phyloP scores from a whole-genome alignment of 1,140 invertebrate species.

The Drosophila sproati region DNA sequence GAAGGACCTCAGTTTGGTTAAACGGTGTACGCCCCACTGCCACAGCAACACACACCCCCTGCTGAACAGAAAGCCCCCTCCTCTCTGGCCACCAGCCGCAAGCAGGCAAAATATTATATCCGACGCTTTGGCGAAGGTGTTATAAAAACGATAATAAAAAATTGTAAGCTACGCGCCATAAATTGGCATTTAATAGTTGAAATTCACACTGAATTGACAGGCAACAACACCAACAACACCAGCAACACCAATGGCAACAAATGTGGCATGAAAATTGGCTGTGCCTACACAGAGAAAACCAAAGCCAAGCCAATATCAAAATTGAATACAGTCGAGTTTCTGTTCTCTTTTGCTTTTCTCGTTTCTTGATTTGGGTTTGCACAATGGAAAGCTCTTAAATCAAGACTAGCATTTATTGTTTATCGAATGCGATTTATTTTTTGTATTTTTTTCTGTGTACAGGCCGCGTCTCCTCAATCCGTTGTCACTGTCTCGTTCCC shows the following conservation, averaged over 20 bases:
- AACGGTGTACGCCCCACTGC: constrained; percentile 39
- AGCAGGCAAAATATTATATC: not conserved
- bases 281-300: not conserved
- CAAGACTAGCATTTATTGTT: no score
- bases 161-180: constrained; percentile 82
- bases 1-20: constrained; percentile 47
- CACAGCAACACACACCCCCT: constrained; percentile 17
- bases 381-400: no score
- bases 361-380: no score
- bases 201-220: constrained; percentile 81
- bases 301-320: not conserved
- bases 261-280: constrained; percentile 48
- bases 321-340: no score
- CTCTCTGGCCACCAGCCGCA: not conserved
- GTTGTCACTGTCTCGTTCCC: no score
- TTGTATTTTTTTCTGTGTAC: no score
- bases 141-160: constrained; percentile 82
- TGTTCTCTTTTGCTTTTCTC: no score
- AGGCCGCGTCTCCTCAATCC: no score
- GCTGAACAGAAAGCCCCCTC: not conserved
- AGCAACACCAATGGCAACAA: constrained; percentile 30
- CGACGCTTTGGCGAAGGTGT: constrained; percentile 55
- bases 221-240: constrained; percentile 30
- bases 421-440: no score
- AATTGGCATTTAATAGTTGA: constrained; percentile 83